phyloP scores from a whole-genome alignment of 2,888 invertebrate species.

The Choristoneura rosaceana region DNA sequence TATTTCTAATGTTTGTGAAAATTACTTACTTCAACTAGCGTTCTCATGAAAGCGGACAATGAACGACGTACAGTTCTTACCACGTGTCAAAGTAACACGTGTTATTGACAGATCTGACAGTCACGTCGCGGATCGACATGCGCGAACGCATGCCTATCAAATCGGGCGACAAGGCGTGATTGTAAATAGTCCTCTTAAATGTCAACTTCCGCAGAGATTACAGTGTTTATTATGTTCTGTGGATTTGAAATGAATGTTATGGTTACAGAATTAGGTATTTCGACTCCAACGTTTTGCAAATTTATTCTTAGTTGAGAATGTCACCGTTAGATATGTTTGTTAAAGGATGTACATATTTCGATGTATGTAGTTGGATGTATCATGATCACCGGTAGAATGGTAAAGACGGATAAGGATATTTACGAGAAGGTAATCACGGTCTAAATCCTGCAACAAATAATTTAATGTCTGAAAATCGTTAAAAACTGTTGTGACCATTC shows the following conservation, averaged over 20 bases:
- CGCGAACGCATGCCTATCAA: conserved; percentile 18
- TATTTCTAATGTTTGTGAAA: neutral
- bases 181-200: conserved; percentile 22
- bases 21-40: neutral
- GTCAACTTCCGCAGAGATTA: conserved; percentile 15
- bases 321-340: no score
- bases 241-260: neutral
- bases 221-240: neutral
- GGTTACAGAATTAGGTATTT: neutral
- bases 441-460: no score
- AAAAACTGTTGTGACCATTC: no score
- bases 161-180: conserved; percentile 14
- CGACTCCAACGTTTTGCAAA: neutral
- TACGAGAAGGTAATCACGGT: no score
- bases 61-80: neutral
- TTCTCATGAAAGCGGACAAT: neutral
- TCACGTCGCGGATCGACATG: conserved; percentile 9
- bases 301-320: neutral
- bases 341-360: no score
- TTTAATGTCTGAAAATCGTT: no score
- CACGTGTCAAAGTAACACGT: conserved; percentile 34
- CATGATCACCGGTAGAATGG: no score
- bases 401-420: no score
- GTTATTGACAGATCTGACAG: conserved; percentile 33
- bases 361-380: no score